A percentile compares a stretch with the other conserved stretches of the same genome.
Conservation (phyloP, 64 coral and sea anemone genomes). For the Catalaphyllia jardinei region DNA sequence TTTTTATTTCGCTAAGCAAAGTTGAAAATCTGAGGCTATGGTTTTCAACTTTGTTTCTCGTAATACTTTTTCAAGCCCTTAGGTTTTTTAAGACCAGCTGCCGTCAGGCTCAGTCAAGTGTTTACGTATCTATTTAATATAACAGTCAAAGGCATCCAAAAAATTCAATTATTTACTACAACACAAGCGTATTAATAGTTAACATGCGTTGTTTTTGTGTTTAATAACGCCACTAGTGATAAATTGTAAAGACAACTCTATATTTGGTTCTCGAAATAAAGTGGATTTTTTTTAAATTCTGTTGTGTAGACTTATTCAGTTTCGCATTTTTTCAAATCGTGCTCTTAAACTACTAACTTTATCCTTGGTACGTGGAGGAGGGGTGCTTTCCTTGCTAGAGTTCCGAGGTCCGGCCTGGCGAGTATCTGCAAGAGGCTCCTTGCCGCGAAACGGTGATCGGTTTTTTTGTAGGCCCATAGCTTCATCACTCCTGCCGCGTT, state of each 20-base stretch:
- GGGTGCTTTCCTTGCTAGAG: neutral
- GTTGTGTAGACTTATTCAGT: neutral
- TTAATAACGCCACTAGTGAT: neutral
- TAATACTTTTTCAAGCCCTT: neutral
- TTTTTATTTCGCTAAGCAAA: too few species aligned
- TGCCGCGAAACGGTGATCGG: neutral
- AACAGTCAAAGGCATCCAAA: neutral
- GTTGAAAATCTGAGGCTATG: too few species aligned
- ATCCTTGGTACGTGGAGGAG: neutral
- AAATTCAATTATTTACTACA: neutral
- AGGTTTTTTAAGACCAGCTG: neutral
- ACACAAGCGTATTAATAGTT: neutral
- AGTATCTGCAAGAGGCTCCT: neutral
- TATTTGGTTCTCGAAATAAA: neutral
- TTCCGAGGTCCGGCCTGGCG: too few species aligned
- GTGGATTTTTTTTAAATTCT: neutral
- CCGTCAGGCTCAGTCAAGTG: neutral
- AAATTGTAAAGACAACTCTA: neutral
- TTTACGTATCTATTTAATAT: neutral
- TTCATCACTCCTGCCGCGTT: neutral
- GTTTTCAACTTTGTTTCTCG: too few species aligned
- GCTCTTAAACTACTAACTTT: constrained; percentile 5
- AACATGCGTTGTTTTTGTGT: neutral
- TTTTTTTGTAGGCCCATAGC: neutral
- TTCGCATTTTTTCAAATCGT: constrained; percentile 7